Evolutionary conservation across 2,888 invertebrate species (phyloP).

Genomic region (Alsophila aescularia): DNA sequence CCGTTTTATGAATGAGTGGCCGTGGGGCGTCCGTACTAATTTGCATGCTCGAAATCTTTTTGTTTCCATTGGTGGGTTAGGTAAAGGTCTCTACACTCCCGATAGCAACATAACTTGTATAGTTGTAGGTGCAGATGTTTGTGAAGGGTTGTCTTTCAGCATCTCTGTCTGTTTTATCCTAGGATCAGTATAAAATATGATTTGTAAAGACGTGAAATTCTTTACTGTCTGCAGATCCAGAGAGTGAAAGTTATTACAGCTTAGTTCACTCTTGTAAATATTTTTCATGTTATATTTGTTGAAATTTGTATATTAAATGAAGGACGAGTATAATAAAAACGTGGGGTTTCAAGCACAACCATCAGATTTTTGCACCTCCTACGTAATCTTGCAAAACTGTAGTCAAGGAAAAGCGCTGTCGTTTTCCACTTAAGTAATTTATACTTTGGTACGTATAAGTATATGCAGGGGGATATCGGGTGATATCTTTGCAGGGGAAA

Average conservation of each 20-base stretch:
- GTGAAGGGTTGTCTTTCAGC: background rate
- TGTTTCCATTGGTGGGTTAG: slow-evolving; percentile 1
- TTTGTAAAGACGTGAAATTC: background rate
- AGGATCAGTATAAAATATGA: background rate
- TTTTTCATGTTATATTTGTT: background rate
- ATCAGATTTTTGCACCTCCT: background rate
- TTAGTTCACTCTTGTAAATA: background rate
- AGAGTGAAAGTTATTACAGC: background rate
- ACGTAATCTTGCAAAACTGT: background rate
- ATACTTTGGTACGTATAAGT: slow-evolving; percentile 10
- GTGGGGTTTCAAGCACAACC: background rate
- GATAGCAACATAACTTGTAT: background rate
- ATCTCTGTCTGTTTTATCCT: background rate
- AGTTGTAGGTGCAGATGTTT: background rate
- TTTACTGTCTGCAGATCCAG: background rate
- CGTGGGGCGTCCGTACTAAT: background rate
- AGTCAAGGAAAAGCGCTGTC: background rate
- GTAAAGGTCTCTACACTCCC: background rate
- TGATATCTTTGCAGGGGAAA: slow-evolving; percentile 39
- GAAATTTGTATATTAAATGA: background rate
- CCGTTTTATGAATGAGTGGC: slow-evolving; percentile 2
- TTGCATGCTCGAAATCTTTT: slow-evolving; percentile 42
- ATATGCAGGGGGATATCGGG: slow-evolving; percentile 11
- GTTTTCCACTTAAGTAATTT: slow-evolving; percentile 11
- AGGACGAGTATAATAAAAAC: too few species aligned